Evolutionary conservation across 2,888 invertebrate species (phyloP), one percentile per base, ranked within the genome.

Genomic region (Bombylius major): DNA sequence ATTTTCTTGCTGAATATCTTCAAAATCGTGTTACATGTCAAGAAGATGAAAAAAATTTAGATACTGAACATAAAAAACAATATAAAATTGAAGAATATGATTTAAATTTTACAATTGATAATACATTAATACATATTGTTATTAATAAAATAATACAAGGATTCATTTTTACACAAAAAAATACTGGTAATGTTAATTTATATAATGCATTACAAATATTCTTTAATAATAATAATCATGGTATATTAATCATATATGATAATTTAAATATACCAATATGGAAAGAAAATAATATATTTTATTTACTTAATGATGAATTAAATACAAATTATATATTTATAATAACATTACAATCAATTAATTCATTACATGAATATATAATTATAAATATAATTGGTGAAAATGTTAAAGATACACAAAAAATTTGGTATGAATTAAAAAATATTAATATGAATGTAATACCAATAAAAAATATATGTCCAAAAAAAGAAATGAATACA

Each of bases 31-130:
- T 54, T 6, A 45, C 50, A 9, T 61, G 59, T 47, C 58, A 59
- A 34, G n/a, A 58, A 23, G 50, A 47, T n/a, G 32, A 54, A 1
- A n/a, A 14, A 34, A 42, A 8, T 1, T 7, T 5, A 7, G 6
- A 23, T 3, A 12, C 51, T 8, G 14, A 34, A 12, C 33, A 50
- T 12, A 50, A 42, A 11, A 42, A 4, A 42, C 39, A 42, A 42
- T 11, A 36, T 11, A 42, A 11, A 4, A 56, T 60, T 34, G 59
- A 61, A 33, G 53, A 60, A 42, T 53, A 60, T 5, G 56, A 56
- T 12, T 51, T 51, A 12, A 62, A 56, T 36, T 60, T 63, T 36
- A 55, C 57, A 8, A 57, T 64, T 12, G 63, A 62, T 42, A 60
- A 60, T 45, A 55, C 57, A 6, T 53, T 63, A 13, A 60, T 61